These are phyloP conservation scores for Dicroscelio sp. DNA, from an alignment of 2,888 invertebrate species.

Conservation along the genomic window DNA sequence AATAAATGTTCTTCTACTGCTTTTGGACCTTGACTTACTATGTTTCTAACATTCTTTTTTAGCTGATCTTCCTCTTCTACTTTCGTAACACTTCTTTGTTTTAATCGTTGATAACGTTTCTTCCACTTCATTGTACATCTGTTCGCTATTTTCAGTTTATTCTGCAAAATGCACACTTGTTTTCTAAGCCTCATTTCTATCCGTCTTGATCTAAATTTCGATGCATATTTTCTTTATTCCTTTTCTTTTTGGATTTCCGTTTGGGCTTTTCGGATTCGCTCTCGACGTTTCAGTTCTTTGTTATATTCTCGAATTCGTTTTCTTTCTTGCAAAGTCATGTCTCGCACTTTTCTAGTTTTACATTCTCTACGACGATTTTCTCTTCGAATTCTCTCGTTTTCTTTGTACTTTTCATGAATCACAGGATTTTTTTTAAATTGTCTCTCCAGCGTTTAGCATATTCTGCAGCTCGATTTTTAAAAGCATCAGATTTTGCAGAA, in stretches of 20 bases:
- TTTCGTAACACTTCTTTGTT: neutral
- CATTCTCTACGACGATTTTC: neutral
- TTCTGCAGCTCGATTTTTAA: conserved; percentile 2
- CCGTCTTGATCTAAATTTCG: conserved; percentile 28
- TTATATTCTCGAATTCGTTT: conserved; percentile 26
- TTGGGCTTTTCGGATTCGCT: neutral
- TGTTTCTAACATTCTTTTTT: conserved; percentile 37
- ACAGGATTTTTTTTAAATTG: neutral
- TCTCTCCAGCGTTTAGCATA: conserved; percentile 5
- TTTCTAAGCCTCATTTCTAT: conserved; percentile 50
- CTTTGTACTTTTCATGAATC: conserved; percentile 2
- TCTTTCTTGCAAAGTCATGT: conserved; percentile 25
- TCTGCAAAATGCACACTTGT: conserved; percentile 4
- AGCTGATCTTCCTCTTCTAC: conserved; percentile 26
- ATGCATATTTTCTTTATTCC: neutral
- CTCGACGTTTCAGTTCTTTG: conserved; percentile 28
- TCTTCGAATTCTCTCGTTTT: conserved; percentile 21
- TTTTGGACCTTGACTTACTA: conserved; percentile 38
- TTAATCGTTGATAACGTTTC: conserved; percentile 38
- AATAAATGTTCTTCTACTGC: conserved; percentile 39
- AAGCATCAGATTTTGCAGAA: neutral
- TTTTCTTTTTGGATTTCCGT: neutral
- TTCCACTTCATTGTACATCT: conserved; percentile 38
- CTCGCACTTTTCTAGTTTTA: neutral
- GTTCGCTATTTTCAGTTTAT: conserved; percentile 31